Evolutionary conservation across 2,113 vertebrate species (phyloP).

Genomic region (Glareola pratincola): DNA sequence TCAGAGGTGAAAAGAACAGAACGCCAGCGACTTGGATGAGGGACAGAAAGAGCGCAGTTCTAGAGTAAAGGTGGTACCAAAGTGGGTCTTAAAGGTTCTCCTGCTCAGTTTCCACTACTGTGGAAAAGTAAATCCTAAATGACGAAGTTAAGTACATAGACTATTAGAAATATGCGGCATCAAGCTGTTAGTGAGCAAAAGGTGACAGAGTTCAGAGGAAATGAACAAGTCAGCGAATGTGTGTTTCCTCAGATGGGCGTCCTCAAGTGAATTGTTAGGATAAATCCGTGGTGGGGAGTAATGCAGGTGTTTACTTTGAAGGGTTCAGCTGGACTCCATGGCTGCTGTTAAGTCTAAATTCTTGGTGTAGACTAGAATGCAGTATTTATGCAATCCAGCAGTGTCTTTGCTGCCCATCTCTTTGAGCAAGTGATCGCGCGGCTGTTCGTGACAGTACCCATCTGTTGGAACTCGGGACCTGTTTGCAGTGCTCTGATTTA

Average conservation of each 20-base stretch:
- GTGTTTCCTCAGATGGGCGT: not conserved
- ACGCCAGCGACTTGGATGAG: not conserved
- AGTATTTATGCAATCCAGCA: accelerated
- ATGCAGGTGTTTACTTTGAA: accelerated
- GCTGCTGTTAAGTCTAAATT: not conserved
- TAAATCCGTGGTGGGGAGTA: not conserved
- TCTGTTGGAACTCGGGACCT: accelerated
- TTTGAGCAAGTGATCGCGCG: accelerated
- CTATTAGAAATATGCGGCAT: not conserved
- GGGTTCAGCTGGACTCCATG: accelerated
- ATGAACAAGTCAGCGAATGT: not conserved
- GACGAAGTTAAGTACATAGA: accelerated
- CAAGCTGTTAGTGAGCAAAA: accelerated
- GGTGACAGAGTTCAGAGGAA: not conserved
- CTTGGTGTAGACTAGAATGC: too few relatives aligned
- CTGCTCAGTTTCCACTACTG: accelerated
- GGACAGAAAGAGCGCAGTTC: not conserved
- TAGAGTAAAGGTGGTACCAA: accelerated
- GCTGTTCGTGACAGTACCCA: not conserved
- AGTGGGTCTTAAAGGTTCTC: not conserved
- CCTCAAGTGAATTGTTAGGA: not conserved
- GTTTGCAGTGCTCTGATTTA: not conserved
- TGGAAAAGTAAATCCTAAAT: accelerated
- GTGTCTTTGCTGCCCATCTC: not conserved
- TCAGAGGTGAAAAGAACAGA: not conserved